Evolutionary conservation across 2,797 vertebrate genomes (phyloP), one percentile per base, ranked within the genome.

Genomic region (Diceros bicornis): DNA sequence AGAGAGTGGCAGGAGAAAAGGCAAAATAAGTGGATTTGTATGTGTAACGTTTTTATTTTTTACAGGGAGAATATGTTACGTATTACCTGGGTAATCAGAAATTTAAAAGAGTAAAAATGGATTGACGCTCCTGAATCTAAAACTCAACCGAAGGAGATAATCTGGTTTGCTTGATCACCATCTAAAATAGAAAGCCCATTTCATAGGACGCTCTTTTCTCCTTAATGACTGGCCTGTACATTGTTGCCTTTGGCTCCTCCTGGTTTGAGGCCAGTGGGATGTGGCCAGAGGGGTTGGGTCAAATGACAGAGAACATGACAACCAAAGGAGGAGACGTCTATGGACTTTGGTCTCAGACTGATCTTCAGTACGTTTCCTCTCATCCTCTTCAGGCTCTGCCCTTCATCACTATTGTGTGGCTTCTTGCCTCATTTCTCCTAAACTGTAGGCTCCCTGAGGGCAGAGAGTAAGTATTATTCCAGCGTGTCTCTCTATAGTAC

Each of bases 41-140:
- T 11, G 0, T 25, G 32, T 71, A 41, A 14, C 52, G 23, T 61
- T 85, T 87, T 50, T 21, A 25, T 25, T 44, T 50, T 93, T 92
- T 68, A 47, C 6, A 18, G 32, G 59, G 37, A 78, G 27, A 44
- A 16, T 88, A 44, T 47, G 2, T 61, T 79, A 7, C 9, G 9
- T 89, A 71, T 62, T 89, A 61, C 10, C 47, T 62, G 32, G 29
- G 34, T 72, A 92, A 82, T 82, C 75, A 47, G 6, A 96, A 86
- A 84, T 71, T 44, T 92, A 34, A 87, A 95, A 85, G 75, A 68
- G 52, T 72, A 52, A 92, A 95, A 88, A 66, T 32, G 52, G 2
- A 16, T 81, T 10, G 4, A 52, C 12, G 55, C 23, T 96, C 25
- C 37, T 68, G n/a, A 95, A 72, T 83, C 44, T 74, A 44, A 82